Conservation (phyloP, 2,888 invertebrate genomes). For the Cancer borealis region DNA sequence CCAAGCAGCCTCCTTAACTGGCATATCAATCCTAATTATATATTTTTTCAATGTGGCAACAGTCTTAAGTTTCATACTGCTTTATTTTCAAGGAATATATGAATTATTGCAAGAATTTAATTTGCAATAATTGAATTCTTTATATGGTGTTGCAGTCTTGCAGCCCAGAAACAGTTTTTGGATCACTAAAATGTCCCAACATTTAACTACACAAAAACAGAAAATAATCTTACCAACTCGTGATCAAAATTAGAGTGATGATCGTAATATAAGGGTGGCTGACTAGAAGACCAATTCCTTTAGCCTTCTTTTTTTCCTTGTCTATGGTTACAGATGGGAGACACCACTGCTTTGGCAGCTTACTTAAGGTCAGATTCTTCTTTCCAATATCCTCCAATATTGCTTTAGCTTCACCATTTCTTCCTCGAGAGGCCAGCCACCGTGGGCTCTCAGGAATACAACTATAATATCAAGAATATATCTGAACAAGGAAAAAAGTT, state of each 20-base stretch:
- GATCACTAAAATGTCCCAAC: background rate
- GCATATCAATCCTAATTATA: too few species aligned
- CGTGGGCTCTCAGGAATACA: conserved; percentile 78
- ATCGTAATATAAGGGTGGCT: conserved; percentile 74
- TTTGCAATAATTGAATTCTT: background rate
- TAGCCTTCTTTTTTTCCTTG: conserved; percentile 50
- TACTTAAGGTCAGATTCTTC: conserved; percentile 75
- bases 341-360: conserved; percentile 68
- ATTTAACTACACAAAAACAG: background rate
- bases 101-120: background rate
- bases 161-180: background rate
- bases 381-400: conserved; percentile 77
- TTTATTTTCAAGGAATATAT: background rate
- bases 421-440: conserved; percentile 78
- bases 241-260: conserved; percentile 78
- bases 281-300: conserved; percentile 62
- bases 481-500: background rate
- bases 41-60: too few species aligned
- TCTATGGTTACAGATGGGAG: conserved; percentile 37
- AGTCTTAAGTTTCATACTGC: too few species aligned
- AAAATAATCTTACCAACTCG: conserved; percentile 78
- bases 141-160: background rate
- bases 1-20: too few species aligned
- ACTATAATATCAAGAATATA: conserved; percentile 67
- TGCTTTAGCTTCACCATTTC: conserved; percentile 77